Percentiles rank a stretch among this genome's conserved stretches.
Conservation (phyloP, 2,113 vertebrate species). For the Monopterus albus region DNA sequence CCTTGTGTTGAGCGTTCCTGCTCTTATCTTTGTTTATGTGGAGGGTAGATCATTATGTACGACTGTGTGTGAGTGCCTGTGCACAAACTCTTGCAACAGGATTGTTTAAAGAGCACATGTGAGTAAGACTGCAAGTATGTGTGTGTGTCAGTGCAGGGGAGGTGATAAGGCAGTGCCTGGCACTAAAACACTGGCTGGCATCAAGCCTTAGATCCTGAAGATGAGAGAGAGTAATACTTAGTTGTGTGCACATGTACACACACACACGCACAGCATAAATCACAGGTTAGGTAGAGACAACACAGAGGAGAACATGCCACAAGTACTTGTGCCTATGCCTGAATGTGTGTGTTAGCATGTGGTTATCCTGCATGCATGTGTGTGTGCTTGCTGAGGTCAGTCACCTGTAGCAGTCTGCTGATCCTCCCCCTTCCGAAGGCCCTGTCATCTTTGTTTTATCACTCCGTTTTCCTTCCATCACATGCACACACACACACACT, state of each 20-base stretch:
- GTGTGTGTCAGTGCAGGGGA: conserved; percentile 67
- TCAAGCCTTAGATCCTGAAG: conserved; percentile 74
- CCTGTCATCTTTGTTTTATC: conserved; percentile 76
- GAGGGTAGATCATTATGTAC: conserved; percentile 86
- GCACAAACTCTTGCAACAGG: conserved; percentile 45
- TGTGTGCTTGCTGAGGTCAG: conserved; percentile 62
- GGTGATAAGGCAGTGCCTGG: conserved; percentile 88
- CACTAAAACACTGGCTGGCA: conserved; percentile 83
- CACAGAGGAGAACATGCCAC: conserved; percentile 45
- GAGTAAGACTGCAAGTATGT: conserved; percentile 46
- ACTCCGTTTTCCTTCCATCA: conserved; percentile 47
- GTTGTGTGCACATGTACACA: conserved; percentile 20
- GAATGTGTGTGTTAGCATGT: conserved; percentile 53
- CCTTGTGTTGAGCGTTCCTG: conserved; percentile 80
- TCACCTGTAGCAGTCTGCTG: conserved; percentile 75
- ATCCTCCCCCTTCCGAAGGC: conserved; percentile 65
- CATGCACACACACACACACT: conserved; percentile 23
- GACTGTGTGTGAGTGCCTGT: conserved; percentile 69
- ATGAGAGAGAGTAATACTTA: conserved; percentile 57
- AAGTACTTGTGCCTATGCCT: conserved; percentile 40
- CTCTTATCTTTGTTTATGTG: conserved; percentile 93
- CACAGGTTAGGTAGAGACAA: conserved; percentile 45
- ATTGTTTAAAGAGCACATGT: conserved; percentile 64
- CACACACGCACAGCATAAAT: conserved; percentile 31
- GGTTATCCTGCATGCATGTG: conserved; percentile 47